phyloP scores from a whole-genome alignment of 1,140 invertebrate genomes.

The Laupala kohalensis region DNA sequence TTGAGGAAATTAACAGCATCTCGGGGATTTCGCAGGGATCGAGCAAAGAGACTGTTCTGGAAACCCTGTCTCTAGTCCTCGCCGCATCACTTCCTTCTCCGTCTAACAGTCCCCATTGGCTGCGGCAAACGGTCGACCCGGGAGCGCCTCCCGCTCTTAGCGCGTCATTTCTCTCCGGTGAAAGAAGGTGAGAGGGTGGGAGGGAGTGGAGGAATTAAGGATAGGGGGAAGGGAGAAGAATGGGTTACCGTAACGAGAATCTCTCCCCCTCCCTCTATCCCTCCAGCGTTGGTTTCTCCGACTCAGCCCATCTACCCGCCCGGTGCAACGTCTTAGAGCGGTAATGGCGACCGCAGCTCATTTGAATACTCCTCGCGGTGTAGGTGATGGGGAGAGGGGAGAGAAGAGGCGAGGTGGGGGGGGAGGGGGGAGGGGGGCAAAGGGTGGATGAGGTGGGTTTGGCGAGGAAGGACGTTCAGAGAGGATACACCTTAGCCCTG shows the following conservation, averaged over 20 bases:
- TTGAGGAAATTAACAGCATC: too few species aligned
- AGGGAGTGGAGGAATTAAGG: too few species aligned
- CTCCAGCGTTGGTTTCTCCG: too few species aligned
- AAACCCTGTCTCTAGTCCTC: too few species aligned
- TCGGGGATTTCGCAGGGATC: too few species aligned
- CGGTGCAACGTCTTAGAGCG: background rate
- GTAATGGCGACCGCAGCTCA: background rate
- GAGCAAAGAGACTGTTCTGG: too few species aligned
- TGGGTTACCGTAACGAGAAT: background rate
- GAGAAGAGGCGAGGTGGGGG: background rate
- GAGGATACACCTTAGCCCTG: too few species aligned
- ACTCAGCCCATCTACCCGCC: too few species aligned
- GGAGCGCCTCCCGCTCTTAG: background rate
- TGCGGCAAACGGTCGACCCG: background rate
- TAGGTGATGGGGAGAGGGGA: background rate
- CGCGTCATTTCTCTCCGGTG: background rate
- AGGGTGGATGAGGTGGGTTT: background rate
- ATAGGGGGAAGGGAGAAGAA: background rate
- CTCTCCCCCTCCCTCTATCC: background rate
- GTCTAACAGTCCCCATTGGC: too few species aligned
- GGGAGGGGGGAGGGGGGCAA: background rate
- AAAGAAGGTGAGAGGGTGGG: too few species aligned
- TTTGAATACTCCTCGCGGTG: background rate
- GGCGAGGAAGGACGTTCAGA: background rate
- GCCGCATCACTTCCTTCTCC: background rate